Evolutionary conservation across 2,888 invertebrate species (phyloP), one percentile per base, ranked within the genome.

Genomic region (Euspilapteryx auroguttella): DNA sequence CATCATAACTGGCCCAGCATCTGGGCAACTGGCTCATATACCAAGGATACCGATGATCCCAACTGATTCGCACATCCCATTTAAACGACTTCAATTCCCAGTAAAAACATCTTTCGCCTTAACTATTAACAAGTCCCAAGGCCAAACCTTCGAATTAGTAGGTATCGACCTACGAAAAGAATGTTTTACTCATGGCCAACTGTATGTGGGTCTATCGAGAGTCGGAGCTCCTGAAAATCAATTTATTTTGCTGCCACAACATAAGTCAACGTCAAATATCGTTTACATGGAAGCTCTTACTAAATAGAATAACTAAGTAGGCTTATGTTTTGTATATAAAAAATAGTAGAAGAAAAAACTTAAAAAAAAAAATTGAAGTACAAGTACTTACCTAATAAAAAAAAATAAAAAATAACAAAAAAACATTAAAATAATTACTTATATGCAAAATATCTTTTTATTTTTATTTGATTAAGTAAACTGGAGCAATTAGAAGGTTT

Each of bases 191-290:
- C 37, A 37, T 41, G 38, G 40, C 14, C 40, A 41, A 34, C 37
- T 41, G 30, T 40, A 44, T 26, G 35, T 44, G 11, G 42, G 37
- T 25, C 38, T 37, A 37, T 42, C 38, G 23, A 37, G 39, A 12
- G 39, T 40, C 29, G 37, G 37, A 36, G 5, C 17, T 17, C 17
- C 8, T 17, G 8, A 17, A 17, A 17, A 17, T 17, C 17, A 17
- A 17, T 17, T 6, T 17, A 8, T 17, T 17, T 17, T 17, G 17
- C 8, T 17, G 8, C 5, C 17, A 17, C 17, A 22, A 22, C n/a
- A 22, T 22, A 22, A 11, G 22, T 22, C 10, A 10, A n/a, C 22
- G 22, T 11, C 22, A 22, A 21, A 22, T 22, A 11, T 10, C 22
- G 11, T 11, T 22, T 21, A 22, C 22, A 25, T 23, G 11, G 14